A percentile compares a stretch with the other conserved stretches of the same genome.
Evolutionary conservation across 2,113 vertebrate genomes (phyloP).

Genomic region (Pseudorectes ferrugineus): DNA sequence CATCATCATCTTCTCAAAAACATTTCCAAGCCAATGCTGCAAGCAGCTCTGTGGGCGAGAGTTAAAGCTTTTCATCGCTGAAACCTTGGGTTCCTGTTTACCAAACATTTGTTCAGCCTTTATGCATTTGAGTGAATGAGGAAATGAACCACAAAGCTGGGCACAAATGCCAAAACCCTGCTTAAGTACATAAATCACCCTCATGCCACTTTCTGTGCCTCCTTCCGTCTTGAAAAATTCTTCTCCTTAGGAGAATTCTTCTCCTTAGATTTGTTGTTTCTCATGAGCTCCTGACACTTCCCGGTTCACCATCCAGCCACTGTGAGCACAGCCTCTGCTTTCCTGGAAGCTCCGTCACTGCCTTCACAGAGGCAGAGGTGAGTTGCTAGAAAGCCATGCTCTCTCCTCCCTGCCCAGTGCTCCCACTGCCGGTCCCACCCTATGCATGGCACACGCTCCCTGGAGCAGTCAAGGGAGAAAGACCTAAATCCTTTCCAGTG

Average conservation of each 20-base stretch:
- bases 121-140: neutral
- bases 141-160: constrained; percentile 30
- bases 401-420: neutral
- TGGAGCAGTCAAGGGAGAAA: neutral
- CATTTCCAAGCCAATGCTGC: constrained; percentile 5
- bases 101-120: constrained; percentile 51
- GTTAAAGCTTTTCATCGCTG: constrained; percentile 9
- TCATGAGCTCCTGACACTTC: neutral
- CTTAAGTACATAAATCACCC: neutral
- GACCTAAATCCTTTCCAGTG: neutral
- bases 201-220: neutral
- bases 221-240: neutral
- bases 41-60: neutral
- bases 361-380: fast-evolving
- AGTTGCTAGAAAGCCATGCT: neutral
- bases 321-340: neutral
- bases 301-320: neutral
- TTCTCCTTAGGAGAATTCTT: neutral
- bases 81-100: constrained; percentile 66
- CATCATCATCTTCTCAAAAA: neutral
- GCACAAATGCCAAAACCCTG: constrained; percentile 3
- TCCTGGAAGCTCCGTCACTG: neutral
- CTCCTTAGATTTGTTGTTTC: neutral
- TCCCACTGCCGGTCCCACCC: neutral
- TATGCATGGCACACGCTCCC: fast-evolving